Evolutionary conservation across 2,797 vertebrate species (phyloP).

Genomic region (Etheostoma perlongum): DNA sequence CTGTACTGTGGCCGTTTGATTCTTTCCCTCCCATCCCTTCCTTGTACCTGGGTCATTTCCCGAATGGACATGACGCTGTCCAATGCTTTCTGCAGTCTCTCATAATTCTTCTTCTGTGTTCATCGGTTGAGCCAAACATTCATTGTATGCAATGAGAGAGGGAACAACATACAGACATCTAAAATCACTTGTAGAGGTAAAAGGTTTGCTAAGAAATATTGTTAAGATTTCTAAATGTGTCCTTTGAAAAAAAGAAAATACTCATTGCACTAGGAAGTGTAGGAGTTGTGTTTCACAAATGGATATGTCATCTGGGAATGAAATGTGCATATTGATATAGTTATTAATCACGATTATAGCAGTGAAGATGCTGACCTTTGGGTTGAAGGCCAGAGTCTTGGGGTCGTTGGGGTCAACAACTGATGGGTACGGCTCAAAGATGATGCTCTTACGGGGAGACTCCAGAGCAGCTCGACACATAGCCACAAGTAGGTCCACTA

Average conservation of each 20-base stretch:
- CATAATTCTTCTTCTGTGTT: slow-evolving; percentile 99
- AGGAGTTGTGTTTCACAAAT: neutral
- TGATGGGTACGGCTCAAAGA: slow-evolving; percentile 98
- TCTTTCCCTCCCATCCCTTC: slow-evolving; percentile 14
- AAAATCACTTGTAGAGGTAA: slow-evolving; percentile 49
- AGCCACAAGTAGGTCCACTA: slow-evolving; percentile 96
- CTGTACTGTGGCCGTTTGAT: neutral
- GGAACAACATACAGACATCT: slow-evolving; percentile 71
- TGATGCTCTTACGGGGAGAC: slow-evolving; percentile 98
- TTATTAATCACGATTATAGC: neutral
- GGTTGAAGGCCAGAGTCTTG: slow-evolving; percentile 98
- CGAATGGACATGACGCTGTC: slow-evolving; percentile 99
- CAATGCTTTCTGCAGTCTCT: slow-evolving; percentile 98
- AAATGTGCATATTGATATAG: neutral
- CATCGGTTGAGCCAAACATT: slow-evolving; percentile 75
- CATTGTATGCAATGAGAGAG: slow-evolving; percentile 63
- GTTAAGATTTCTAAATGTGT: neutral
- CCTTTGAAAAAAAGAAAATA: neutral
- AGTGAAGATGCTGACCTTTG: slow-evolving; percentile 89
- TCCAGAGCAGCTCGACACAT: slow-evolving; percentile 99
- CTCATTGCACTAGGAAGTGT: neutral
- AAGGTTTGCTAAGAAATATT: neutral
- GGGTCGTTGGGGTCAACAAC: slow-evolving; percentile 99
- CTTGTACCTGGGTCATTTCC: slow-evolving; percentile 98
- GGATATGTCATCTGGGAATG: slow-evolving; percentile 6